Base-by-base conservation (phyloP, 2,113 vertebrate species). In the Eidolon helvum region DNA sequence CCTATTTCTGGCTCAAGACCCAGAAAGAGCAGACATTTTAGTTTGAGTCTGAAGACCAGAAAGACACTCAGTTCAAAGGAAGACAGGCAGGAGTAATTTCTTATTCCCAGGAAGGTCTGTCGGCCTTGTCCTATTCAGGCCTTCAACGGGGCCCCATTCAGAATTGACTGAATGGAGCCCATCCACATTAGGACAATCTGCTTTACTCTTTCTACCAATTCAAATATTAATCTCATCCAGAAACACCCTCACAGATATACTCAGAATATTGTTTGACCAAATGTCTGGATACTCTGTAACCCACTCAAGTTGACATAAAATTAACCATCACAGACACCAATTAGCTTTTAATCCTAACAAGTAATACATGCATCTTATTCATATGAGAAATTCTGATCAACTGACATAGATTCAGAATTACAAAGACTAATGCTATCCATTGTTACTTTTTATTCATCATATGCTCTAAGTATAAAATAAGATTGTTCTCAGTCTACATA, bases 391-490 rank as follows among this genome's bases (percentile, higher is more conserved):
- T 87, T 94, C 50, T 88, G 40, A 86, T 57, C 61, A 22, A 84
- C 8, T 90, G 30, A 92, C 66, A 65, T 10, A 50, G 33, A 68
- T 57, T 93, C 24, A 69, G 53, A 88, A 91, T 95, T 69, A 89
- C 19, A 96, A 68, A 87, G 53, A 94, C 43, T 79, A 90, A 55
- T 45, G 57, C 30, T 85, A 87, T 30, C 55, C 45, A 57, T 50
- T 35, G 87, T 78, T 77, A 93, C 9, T 55, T 92, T 68, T 94
- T 53, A 86, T 66, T 90, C 40, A 86, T 57, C 38, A 90, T 4
- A 66, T 57, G 90, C 28, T 93, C 66, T 57, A 87, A 66, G 55
- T 35, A 90, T 72, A 75, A 94, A 94, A 90, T 55, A 65, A 48
- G 12, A 50, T 63, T 77, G 93, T 96, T 71, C 71, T 68, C 18